These are phyloP conservation scores for Tragelaphus eurycerus DNA, from an alignment of 2,797 vertebrate genomes.

Conservation along the genomic window DNA sequence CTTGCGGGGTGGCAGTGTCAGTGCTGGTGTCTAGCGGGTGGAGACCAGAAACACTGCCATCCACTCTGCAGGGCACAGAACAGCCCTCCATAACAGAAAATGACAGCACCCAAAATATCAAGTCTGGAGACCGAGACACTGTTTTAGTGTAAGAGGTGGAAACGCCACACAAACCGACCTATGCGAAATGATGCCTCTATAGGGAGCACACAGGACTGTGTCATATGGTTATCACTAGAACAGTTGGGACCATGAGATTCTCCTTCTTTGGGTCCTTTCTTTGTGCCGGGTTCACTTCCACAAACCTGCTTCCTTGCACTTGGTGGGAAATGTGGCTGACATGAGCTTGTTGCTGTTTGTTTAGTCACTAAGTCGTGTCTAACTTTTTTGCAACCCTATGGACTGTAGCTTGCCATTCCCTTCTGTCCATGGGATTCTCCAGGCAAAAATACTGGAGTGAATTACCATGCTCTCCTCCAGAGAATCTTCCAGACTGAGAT, in stretches of 20 bases:
- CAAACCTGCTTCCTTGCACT: neutral
- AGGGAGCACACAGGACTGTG: neutral
- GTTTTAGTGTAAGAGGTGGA: neutral
- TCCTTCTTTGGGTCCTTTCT: neutral
- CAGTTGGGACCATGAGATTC: rapidly evolving
- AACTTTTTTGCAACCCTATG: neutral
- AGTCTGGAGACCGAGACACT: neutral
- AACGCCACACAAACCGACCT: neutral
- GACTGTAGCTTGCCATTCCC: neutral
- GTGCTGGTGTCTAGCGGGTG: neutral
- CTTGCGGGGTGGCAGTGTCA: rapidly evolving
- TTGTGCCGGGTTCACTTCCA: neutral
- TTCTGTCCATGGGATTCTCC: neutral
- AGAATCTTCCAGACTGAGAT: neutral
- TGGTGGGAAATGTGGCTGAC: neutral
- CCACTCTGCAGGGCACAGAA: rapidly evolving
- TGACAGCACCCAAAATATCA: too few species aligned
- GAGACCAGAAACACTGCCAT: neutral
- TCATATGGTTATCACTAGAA: neutral
- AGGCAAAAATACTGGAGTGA: neutral
- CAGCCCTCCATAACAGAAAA: neutral
- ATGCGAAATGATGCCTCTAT: neutral
- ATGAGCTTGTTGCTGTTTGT: neutral
- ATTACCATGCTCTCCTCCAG: neutral
- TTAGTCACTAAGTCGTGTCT: neutral